Percentiles rank a stretch among this genome's conserved stretches.
Evolutionary conservation across 2,113 vertebrate genomes (phyloP).

Genomic region (Elgaria multicarinata): DNA sequence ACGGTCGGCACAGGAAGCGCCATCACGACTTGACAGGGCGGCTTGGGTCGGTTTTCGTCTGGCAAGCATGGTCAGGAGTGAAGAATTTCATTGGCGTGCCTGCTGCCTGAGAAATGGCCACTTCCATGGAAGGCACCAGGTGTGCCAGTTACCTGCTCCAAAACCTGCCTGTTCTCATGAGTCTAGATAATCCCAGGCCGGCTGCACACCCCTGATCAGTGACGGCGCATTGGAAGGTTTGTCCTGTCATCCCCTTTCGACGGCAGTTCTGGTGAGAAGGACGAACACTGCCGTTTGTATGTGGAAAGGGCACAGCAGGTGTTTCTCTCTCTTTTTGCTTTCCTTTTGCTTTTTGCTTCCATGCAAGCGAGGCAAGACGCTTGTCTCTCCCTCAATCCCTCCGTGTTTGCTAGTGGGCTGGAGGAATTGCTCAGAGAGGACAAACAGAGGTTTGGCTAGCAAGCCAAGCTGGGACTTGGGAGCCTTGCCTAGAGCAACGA

Average conservation of each 20-base stretch:
- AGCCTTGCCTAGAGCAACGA: neutral
- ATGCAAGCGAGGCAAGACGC: neutral
- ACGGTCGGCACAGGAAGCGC: neutral
- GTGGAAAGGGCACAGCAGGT: neutral
- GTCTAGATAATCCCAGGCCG: neutral
- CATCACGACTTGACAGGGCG: neutral
- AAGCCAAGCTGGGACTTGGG: neutral
- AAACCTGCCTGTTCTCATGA: neutral
- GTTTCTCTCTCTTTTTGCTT: neutral
- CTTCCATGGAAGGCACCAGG: neutral
- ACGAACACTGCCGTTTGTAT: neutral
- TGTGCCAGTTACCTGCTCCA: neutral
- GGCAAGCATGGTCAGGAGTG: too few species aligned
- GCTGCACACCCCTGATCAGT: neutral
- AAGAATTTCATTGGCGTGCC: too few species aligned
- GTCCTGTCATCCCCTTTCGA: neutral
- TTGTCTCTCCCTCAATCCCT: neutral
- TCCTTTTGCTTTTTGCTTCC: neutral
- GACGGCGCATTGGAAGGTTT: neutral
- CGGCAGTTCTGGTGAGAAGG: too few species aligned
- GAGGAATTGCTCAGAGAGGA: neutral
- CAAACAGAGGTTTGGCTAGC: neutral
- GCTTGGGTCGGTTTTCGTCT: too few species aligned
- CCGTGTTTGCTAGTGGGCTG: neutral
- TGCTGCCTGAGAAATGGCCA: neutral